Evolutionary conservation across 2,113 vertebrate genomes (phyloP), one percentile per base, ranked within the genome.

Genomic region (Deroptyus accipitrinus): DNA sequence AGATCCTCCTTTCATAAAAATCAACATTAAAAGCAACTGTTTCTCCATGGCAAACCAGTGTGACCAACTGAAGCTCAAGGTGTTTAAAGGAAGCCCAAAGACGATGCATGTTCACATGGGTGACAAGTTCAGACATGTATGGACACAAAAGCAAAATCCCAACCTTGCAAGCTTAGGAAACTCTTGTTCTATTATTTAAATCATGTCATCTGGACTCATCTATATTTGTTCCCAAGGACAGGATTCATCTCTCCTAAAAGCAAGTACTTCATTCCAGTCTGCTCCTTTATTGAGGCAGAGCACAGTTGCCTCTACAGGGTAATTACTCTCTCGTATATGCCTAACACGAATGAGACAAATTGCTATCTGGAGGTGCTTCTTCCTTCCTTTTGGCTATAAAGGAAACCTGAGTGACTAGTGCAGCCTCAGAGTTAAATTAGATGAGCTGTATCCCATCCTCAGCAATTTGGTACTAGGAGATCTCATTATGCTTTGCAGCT

Each of bases 341-440:
- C 87, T 81, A 42, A 70, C 39, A 17, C 0, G 2, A 73, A 42
- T 3, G 27, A 55, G 64, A 24, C 0, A 6, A 70, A 31, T 23
- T 67, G 81, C 85, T 87, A 82, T 31, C 94, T 75, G 64, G 20
- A 95, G 86, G 82, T 79, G 91, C 88, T 83, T 73, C 86, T 76
- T 76, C 37, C 82, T 44, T 72, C 52, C 93, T 68, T 49, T 20
- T n/a, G 85, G 49, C 78, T 72, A 15, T 30, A 31, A 46, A 72
- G 52, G 17, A 67, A 46, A 3, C 8, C 57, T 1, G 14, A 90
- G 46, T 33, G 75, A 69, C 20, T 55, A 24, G 48, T 0, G n/a
- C 13, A 62, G 69, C 68, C 87, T 55, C 70, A 52, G 72, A 31
- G 83, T 13, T 44, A 8, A 69, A 41, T 35, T 0, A 10, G 30